A percentile compares a stretch with the other conserved stretches of the same genome.
Conservation (phyloP, 2,888 invertebrate species). For the Oegoconia quadripuncta region DNA sequence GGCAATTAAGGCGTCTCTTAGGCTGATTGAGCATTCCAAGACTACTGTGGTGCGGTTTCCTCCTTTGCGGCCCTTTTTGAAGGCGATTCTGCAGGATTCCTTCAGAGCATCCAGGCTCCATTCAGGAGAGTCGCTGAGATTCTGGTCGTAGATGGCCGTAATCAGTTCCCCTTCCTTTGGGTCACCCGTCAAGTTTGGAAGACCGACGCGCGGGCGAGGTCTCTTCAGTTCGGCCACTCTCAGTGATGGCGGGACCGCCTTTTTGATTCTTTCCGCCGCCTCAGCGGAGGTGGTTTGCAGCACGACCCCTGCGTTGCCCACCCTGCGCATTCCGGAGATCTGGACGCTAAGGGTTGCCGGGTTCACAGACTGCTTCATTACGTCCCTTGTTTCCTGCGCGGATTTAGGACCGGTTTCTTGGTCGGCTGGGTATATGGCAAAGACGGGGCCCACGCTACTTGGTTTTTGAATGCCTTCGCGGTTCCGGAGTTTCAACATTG, state of each 20-base stretch:
- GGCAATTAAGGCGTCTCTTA: not conserved
- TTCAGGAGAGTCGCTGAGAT: conserved; percentile 4
- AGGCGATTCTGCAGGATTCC: not conserved
- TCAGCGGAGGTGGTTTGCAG: not conserved
- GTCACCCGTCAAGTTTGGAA: not conserved
- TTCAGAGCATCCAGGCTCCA: not conserved
- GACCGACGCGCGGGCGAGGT: conserved; percentile 5
- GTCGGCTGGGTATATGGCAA: too few relatives aligned
- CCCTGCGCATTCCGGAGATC: not conserved
- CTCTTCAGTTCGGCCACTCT: conserved; percentile 4
- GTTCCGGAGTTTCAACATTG: too few relatives aligned
- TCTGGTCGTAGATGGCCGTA: conserved; percentile 3
- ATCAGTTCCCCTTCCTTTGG: not conserved
- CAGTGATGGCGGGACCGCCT: not conserved
- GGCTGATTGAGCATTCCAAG: not conserved
- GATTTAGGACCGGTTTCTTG: too few relatives aligned
- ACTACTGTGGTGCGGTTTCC: conserved; percentile 17
- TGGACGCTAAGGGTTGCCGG: not conserved
- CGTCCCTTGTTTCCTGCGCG: too few relatives aligned
- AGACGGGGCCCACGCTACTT: too few relatives aligned
- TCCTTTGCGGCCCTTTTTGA: not conserved
- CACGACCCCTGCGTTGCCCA: not conserved
- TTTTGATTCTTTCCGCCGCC: not conserved
- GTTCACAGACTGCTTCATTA: not conserved
- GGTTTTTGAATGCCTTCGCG: too few relatives aligned